These are phyloP conservation scores for Hydropotes inermis DNA, from an alignment of 2,113 vertebrate species.

Conservation along the genomic window DNA sequence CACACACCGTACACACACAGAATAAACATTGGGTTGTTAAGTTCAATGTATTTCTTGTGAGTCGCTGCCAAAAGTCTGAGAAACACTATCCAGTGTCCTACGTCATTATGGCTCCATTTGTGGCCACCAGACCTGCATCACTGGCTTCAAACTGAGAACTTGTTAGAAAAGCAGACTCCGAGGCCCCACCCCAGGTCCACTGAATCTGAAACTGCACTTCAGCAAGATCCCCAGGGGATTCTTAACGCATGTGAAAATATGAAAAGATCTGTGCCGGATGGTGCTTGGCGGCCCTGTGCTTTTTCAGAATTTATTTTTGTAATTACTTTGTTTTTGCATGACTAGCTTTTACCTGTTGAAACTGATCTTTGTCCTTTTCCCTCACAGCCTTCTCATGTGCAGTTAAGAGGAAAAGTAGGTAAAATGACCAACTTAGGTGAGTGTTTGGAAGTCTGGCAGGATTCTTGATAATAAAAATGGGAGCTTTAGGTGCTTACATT, in stretches of 20 bases:
- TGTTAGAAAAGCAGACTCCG: background rate
- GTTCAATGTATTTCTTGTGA: background rate
- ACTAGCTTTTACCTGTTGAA: background rate
- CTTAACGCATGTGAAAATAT: background rate
- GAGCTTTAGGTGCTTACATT: background rate
- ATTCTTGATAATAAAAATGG: background rate
- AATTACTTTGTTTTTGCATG: background rate
- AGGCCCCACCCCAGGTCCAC: background rate
- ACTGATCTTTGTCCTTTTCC: background rate
- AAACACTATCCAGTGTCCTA: background rate
- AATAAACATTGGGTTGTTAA: background rate
- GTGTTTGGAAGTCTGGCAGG: background rate
- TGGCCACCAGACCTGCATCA: background rate
- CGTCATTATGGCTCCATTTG: background rate
- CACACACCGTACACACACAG: background rate
- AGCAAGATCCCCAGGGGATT: background rate
- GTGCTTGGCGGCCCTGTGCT: background rate
- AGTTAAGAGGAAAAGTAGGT: background rate
- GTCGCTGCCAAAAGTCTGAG: background rate
- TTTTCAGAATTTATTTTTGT: background rate
- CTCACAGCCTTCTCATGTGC: background rate
- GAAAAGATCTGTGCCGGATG: background rate
- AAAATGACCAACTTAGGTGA: background rate
- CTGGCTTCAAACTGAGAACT: background rate
- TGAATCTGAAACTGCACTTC: background rate